phyloP scores from a whole-genome alignment of 2,113 vertebrate genomes.

The Mesitornis unicolor region DNA sequence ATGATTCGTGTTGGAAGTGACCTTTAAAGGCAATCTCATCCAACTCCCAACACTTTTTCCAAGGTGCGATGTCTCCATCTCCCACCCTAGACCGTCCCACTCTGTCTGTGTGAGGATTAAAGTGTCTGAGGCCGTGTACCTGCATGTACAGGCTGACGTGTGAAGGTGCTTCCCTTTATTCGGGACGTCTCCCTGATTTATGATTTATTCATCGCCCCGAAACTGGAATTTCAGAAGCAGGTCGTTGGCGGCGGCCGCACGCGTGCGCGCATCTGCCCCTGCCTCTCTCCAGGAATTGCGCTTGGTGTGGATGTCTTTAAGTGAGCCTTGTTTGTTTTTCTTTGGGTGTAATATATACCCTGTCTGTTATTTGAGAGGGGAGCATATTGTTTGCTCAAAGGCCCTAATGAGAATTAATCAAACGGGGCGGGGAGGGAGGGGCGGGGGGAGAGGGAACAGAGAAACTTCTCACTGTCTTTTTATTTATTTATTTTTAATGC shows the following conservation, averaged over 20 bases:
- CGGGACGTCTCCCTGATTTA: background rate
- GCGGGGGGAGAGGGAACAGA: background rate
- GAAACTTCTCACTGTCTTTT: background rate
- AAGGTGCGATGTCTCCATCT: no score
- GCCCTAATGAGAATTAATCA: constrained; percentile 71
- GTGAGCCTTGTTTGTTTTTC: constrained; percentile 70
- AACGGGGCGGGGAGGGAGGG: background rate
- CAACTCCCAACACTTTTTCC: no score
- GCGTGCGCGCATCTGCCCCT: background rate
- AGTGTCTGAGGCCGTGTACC: no score
- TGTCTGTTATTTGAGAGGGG: constrained; percentile 63
- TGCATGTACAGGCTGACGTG: no score
- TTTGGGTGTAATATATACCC: constrained; percentile 66
- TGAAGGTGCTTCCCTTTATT: background rate
- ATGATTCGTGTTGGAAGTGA: no score
- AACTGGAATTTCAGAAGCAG: background rate
- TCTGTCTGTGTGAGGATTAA: no score
- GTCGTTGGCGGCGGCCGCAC: background rate
- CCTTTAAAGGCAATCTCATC: no score
- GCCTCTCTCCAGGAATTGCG: constrained; percentile 52
- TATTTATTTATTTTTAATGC: background rate
- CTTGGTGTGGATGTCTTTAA: constrained; percentile 55
- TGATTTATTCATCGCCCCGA: background rate
- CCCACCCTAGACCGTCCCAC: no score
- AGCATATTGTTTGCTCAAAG: constrained; percentile 70